These are phyloP conservation scores for Drosophila eugracilis DNA, from an alignment of 1,140 invertebrate genomes.

Conservation along the genomic window DNA sequence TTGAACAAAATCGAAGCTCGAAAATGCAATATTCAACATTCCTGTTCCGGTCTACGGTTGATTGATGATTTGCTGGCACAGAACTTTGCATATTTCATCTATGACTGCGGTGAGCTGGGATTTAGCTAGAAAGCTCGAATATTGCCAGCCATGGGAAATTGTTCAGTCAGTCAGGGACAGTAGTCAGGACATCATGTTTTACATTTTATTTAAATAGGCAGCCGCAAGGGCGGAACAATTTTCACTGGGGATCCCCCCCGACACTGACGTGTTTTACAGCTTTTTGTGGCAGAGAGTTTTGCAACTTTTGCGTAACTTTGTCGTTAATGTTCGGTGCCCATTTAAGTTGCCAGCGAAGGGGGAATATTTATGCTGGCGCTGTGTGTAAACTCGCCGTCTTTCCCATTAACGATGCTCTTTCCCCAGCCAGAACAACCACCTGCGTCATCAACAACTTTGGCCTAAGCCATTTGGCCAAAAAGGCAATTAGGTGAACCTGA, in stretches of 20 bases:
- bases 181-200: conserved; percentile 32
- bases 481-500: conserved; percentile 53
- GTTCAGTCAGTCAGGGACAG: no score
- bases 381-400: conserved; percentile 6
- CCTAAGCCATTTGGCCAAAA: conserved; percentile 34
- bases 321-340: conserved; percentile 32
- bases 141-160: conserved; percentile 19
- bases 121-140: not conserved
- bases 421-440: conserved; percentile 12
- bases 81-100: conserved; percentile 29
- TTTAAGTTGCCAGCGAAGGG: conserved; percentile 4
- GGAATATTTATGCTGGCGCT: conserved; percentile 20
- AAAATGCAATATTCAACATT: conserved; percentile 62
- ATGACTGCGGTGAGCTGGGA: conserved; percentile 21
- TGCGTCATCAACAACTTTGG: conserved; percentile 36
- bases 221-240: conserved; percentile 4
- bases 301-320: conserved; percentile 42
- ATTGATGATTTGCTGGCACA: conserved; percentile 36
- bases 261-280: conserved; percentile 26
- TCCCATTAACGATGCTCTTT: conserved; percentile 55
- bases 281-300: conserved; percentile 22
- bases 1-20: conserved; percentile 29
- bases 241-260: conserved; percentile 19
- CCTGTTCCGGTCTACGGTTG: conserved; percentile 17
- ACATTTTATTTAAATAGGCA: conserved; percentile 47